Evolutionary conservation across 2,797 vertebrate species (phyloP).

Genomic region (Chelon labrosus): DNA sequence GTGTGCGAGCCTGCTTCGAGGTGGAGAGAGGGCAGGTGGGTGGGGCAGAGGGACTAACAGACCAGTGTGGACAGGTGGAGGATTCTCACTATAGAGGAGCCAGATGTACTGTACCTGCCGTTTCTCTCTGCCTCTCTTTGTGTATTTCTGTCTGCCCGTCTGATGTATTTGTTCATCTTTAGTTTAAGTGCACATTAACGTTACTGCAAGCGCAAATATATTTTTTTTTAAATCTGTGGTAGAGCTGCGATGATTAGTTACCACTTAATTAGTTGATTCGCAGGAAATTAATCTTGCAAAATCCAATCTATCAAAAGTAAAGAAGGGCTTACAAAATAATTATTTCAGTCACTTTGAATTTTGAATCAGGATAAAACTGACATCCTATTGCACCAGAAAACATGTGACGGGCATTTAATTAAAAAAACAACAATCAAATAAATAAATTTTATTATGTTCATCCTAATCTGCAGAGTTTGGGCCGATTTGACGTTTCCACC

Average conservation of each 20-base stretch:
- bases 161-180: conserved; percentile 12
- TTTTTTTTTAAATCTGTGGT: neutral
- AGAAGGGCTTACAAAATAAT: neutral
- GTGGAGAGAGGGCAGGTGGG: conserved; percentile 55
- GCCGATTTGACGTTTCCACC: neutral
- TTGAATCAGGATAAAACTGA: neutral
- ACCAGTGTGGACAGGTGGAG: conserved; percentile 80
- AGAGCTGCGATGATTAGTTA: neutral
- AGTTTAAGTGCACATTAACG: neutral
- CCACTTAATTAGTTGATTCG: neutral
- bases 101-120: conserved; percentile 60
- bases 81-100: conserved; percentile 72
- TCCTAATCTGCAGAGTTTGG: neutral
- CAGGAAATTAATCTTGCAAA: neutral
- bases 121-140: conserved; percentile 23
- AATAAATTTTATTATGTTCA: no score
- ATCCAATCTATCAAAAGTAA: neutral
- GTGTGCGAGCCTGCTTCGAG: conserved; percentile 36
- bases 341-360: neutral
- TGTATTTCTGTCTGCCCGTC: neutral
- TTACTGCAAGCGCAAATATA: neutral
- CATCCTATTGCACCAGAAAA: neutral
- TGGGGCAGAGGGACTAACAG: conserved; percentile 50
- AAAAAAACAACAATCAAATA: neutral
- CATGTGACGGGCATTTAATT: neutral